phyloP scores from a whole-genome alignment of 92 coral and sea anemone genomes.

The Plumapathes pennacea region DNA sequence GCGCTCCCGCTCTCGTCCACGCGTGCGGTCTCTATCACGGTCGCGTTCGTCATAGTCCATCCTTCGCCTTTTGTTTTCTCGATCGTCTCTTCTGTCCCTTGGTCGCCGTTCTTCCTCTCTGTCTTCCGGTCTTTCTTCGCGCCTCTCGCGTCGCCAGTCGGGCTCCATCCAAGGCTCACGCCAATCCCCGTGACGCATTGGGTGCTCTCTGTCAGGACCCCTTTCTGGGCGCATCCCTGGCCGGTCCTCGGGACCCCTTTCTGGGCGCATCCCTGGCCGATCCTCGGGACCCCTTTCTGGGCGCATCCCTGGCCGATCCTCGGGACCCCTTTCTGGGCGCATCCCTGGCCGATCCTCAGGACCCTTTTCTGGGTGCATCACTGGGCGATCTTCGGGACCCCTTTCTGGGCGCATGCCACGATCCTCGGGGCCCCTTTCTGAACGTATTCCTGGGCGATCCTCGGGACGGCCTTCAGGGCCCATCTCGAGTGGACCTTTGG shows the following conservation, averaged over 20 bases:
- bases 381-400: too few relatives aligned
- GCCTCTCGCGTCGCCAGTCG: conserved; percentile 12
- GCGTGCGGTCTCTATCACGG: conserved; percentile 28
- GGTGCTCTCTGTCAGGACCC: conserved; percentile 19
- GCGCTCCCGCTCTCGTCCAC: conserved; percentile 36
- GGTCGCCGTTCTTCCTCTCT: conserved; percentile 6
- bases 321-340: conserved; percentile 4
- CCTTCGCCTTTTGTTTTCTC: conserved; percentile 5
- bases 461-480: too few relatives aligned
- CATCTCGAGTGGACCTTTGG: too few relatives aligned
- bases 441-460: conserved; percentile 3
- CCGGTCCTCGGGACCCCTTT: too few relatives aligned
- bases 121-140: conserved; percentile 13
- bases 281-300: neutral
- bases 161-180: neutral
- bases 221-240: too few relatives aligned
- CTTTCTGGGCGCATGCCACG: too few relatives aligned
- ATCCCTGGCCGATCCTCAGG: conserved; percentile 7
- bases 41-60: conserved; percentile 20
- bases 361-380: too few relatives aligned
- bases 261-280: neutral
- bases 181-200: neutral
- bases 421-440: conserved; percentile 4
- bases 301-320: conserved; percentile 1
- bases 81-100: conserved; percentile 8